Evolutionary conservation across 2,113 vertebrate species (phyloP).

Genomic region (Poecilia latipinna): DNA sequence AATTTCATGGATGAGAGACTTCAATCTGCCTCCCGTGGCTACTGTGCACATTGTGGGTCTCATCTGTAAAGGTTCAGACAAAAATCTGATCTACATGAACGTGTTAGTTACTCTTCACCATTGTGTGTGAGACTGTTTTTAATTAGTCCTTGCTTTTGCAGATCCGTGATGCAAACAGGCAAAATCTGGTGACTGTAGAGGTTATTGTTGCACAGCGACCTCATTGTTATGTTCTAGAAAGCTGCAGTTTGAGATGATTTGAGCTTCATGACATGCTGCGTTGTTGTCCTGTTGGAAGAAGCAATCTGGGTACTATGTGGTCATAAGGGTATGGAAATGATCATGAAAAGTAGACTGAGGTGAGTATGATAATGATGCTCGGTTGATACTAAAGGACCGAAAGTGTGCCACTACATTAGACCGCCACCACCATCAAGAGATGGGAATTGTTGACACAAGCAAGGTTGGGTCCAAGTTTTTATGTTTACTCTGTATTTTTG

Average conservation of each 20-base stretch:
- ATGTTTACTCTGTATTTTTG: neutral
- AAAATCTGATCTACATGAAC: slow-evolving; percentile 40
- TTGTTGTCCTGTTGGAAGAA: neutral
- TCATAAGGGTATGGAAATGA: neutral
- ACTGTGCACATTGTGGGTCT: neutral
- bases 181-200: neutral
- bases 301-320: neutral
- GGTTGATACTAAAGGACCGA: neutral
- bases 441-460: too few species aligned
- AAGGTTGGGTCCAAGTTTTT: too few species aligned
- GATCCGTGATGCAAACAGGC: neutral
- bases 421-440: too few species aligned
- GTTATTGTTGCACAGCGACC: neutral
- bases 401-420: neutral
- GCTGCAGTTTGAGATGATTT: neutral
- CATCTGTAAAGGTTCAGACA: too few species aligned
- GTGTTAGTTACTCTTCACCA: neutral
- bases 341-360: neutral
- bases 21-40: slow-evolving; percentile 40
- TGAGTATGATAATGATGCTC: neutral
- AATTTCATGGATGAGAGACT: slow-evolving; percentile 59
- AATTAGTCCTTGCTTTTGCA: neutral
- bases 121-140: neutral
- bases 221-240: neutral
- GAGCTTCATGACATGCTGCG: neutral